phyloP scores from a whole-genome alignment of 2,888 invertebrate genomes.

The Plagodis dolabraria region DNA sequence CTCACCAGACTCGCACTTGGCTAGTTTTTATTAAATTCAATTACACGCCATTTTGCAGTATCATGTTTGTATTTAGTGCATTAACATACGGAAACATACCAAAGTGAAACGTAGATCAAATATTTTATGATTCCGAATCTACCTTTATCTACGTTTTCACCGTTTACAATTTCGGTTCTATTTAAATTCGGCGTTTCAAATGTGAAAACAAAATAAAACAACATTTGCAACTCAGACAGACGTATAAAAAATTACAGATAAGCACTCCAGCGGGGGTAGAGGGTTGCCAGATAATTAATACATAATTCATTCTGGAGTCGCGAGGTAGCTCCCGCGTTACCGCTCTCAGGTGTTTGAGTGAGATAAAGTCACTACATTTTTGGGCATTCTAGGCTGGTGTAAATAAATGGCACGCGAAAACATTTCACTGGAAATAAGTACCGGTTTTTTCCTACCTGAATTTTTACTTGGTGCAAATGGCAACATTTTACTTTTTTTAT shows the following conservation, averaged over 20 bases:
- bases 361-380: constrained; percentile 27
- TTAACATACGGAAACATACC: too few species aligned
- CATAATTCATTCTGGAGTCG: constrained; percentile 17
- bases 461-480: not conserved
- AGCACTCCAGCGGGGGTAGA: constrained; percentile 8
- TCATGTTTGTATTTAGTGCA: too few species aligned
- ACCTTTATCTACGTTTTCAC: too few species aligned
- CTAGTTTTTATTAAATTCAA: too few species aligned
- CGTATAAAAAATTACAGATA: constrained; percentile 10
- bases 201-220: not conserved
- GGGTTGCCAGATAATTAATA: constrained; percentile 23
- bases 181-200: not conserved
- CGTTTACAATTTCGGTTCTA: not conserved
- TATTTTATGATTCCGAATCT: too few species aligned
- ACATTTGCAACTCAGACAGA: constrained; percentile 10
- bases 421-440: constrained; percentile 5
- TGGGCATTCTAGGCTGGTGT: constrained; percentile 7
- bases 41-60: too few species aligned
- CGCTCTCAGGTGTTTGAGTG: constrained; percentile 22
- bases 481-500: not conserved
- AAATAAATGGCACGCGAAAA: constrained; percentile 19
- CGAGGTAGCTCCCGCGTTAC: not conserved
- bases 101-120: too few species aligned
- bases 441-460: too few species aligned
- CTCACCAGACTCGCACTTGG: too few species aligned